Conservation (phyloP, 37 sponge, comb jelly and placozoan species). For the Aplysina aerophoba region DNA sequence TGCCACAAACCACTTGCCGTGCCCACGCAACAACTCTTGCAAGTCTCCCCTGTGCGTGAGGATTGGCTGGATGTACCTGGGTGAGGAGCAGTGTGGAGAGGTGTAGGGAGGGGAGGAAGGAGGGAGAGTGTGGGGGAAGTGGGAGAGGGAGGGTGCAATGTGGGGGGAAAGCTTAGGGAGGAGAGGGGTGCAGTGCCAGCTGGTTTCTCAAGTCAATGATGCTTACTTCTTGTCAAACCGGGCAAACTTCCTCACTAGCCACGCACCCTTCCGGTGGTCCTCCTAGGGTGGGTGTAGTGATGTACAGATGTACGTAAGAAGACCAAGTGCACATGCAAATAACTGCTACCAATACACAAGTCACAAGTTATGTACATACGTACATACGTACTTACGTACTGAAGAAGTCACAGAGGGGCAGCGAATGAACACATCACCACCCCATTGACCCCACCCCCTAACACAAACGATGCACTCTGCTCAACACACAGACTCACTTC, state of each 20-base stretch:
- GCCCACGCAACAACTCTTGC: neutral
- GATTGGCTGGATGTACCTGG: constrained; percentile 66
- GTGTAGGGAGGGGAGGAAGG: neutral
- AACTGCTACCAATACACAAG: neutral
- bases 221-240: constrained; percentile 56
- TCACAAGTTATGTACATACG: neutral
- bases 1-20: neutral
- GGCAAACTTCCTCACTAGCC: constrained; percentile 58
- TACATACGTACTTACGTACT: too few species aligned
- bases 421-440: neutral
- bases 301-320: neutral
- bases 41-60: constrained; percentile 73
- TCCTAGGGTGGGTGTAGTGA: neutral
- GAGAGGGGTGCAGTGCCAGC: too few species aligned
- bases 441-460: too few species aligned
- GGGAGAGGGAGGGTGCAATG: neutral
- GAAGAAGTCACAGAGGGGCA: too few species aligned
- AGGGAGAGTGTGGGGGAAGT: neutral
- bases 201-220: too few species aligned
- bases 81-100: neutral
- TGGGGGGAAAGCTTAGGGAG: neutral
- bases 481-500: constrained; percentile 44
- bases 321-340: neutral
- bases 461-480: neutral
- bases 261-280: constrained; percentile 58